Evolutionary conservation across 2,113 vertebrate genomes (phyloP).

Genomic region (Himantopus leucocephalus): DNA sequence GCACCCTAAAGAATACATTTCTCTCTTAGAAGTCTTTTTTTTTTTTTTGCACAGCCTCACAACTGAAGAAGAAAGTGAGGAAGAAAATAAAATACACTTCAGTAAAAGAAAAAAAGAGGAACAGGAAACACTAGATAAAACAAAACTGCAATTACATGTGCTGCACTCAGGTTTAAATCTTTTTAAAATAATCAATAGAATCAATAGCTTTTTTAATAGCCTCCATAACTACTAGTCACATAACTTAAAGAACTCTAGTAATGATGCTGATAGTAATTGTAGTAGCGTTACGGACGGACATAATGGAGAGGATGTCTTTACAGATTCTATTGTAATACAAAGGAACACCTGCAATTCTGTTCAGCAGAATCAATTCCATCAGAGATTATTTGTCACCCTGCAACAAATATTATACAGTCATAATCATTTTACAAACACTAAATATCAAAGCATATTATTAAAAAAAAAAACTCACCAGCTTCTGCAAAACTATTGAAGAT

Average conservation of each 20-base stretch:
- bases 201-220: background rate
- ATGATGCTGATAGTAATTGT: background rate
- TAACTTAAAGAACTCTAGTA: background rate
- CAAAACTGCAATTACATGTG: background rate
- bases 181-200: background rate
- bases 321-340: background rate
- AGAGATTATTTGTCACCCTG: background rate
- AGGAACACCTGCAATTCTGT: background rate
- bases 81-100: background rate
- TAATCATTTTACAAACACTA: background rate
- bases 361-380: background rate
- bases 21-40: background rate
- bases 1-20: background rate
- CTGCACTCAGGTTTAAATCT: background rate
- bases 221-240: background rate
- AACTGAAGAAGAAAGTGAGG: background rate
- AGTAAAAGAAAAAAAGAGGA: background rate
- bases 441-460: background rate
- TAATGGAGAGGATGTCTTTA: background rate
- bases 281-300: background rate
- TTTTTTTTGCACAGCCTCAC: background rate
- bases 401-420: background rate
- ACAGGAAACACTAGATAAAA: background rate
- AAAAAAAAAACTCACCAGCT: background rate
- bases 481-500: background rate